Conservation (phyloP, 1,140 invertebrate species). For the Idris sp. region DNA sequence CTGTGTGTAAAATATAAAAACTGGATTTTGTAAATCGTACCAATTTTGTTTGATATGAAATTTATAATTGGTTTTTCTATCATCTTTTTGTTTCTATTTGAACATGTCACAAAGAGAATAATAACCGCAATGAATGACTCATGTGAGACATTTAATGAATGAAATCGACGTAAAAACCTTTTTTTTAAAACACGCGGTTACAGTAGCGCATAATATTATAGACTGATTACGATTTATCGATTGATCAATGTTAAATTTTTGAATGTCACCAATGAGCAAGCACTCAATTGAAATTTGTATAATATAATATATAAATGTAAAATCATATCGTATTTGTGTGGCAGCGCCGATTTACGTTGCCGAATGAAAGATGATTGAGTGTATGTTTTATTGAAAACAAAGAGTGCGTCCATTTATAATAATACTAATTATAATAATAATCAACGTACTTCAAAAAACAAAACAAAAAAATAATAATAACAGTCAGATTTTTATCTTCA, state of each 20-base stretch:
- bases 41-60: conserved; percentile 17
- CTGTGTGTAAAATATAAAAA: conserved; percentile 41
- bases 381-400: conserved; percentile 47
- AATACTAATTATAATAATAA: too few species aligned
- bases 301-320: conserved; percentile 53
- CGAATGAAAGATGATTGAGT: conserved; percentile 58
- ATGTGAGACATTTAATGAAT: conserved; percentile 10
- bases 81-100: too few species aligned
- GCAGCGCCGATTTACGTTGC: conserved; percentile 63
- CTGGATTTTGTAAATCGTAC: conserved; percentile 36
- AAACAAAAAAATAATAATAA: conserved; percentile 45
- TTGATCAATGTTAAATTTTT: conserved; percentile 43
- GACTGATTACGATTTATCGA: conserved; percentile 56
- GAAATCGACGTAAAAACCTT: conserved; percentile 7
- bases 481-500: conserved; percentile 52
- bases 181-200: conserved; percentile 10
- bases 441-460: too few species aligned
- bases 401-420: conserved; percentile 39
- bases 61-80: too few species aligned
- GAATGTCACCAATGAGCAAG: conserved; percentile 38
- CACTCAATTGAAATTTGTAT: conserved; percentile 53
- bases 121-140: conserved; percentile 22
- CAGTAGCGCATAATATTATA: conserved; percentile 52
- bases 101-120: conserved; percentile 25
- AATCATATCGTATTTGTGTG: conserved; percentile 65